Evolutionary conservation across 2,797 vertebrate genomes (phyloP).

Genomic region (Phaenicophaeus curvirostris): DNA sequence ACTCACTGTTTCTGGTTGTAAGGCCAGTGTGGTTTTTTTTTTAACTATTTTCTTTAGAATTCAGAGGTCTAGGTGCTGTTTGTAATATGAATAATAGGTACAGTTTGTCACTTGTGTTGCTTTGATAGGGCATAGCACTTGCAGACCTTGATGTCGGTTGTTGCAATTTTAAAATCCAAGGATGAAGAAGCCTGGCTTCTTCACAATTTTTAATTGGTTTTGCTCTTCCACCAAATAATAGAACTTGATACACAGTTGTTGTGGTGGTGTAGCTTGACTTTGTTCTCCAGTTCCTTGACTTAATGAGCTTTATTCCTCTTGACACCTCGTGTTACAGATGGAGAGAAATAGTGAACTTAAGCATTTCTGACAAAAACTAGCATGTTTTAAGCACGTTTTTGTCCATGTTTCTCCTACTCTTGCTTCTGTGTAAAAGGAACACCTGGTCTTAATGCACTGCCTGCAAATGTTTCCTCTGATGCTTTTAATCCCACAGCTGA

Average conservation of each 20-base stretch:
- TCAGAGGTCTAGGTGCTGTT: not conserved
- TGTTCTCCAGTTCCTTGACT: not conserved
- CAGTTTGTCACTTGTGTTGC: not conserved
- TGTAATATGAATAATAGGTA: not conserved
- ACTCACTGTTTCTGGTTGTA: not conserved
- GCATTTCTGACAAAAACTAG: not conserved
- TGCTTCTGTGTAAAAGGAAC: not conserved
- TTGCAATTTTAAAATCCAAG: not conserved
- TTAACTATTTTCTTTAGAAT: not conserved
- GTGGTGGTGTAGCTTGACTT: not conserved
- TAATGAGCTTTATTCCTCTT: not conserved
- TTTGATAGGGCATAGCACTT: not conserved
- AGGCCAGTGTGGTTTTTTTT: not conserved
- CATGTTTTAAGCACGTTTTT: not conserved
- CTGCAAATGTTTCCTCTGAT: not conserved
- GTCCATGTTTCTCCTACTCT: not conserved
- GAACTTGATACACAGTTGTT: not conserved
- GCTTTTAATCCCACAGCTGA: not conserved
- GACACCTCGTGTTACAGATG: not conserved
- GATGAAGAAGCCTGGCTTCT: not conserved
- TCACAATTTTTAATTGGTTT: not conserved
- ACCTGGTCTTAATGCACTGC: not conserved
- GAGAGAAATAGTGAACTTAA: not conserved
- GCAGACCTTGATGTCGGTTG: not conserved
- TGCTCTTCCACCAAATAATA: not conserved